Evolutionary conservation across 1,140 invertebrate species (phyloP), one percentile per base, ranked within the genome.

Genomic region (Ips typographus): DNA sequence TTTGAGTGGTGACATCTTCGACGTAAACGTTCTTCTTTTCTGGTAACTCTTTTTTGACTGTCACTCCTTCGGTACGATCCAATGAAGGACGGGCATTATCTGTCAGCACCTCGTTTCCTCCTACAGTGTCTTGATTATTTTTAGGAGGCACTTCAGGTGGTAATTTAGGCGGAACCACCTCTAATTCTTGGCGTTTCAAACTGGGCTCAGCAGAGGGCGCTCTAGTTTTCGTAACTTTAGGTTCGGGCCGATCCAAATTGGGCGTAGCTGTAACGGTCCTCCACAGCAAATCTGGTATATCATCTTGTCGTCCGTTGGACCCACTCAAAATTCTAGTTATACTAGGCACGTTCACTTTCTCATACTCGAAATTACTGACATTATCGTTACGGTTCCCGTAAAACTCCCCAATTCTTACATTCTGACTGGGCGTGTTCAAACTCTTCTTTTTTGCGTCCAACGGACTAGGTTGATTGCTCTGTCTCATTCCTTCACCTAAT

Each of bases 311-410:
- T 1, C 91, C 91, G 77, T 91, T 92, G 47, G 91, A 91, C 1
- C 91, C 91, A 4, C 89, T 90, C 1, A 94, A 80, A 73, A 94
- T 93, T 55, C 92, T 83, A 0, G 90, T 90, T 68, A 94, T 92
- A 64, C 89, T 91, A 1, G 78, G 75, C 2, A 78, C 72, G 39
- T 68, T 71, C 37, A 68, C 72, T 70, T 79, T 78, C 43, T 80
- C 78, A 63, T 80, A 80, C 69, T 80, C 78, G 58, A 80, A 80
- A 69, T 69, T 78, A 40, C 70, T 77, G 39, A 78, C 76, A 60
- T 76, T 79, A 7, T 72, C 58, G 49, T 80, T 75, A 4, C 74
- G 71, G n/a, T 70, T 47, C 5, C 76, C 77, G 55, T 78, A 78
- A 53, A 76, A 76, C 5, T 78, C 77, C 1, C 74, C 76, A 1